Percentiles rank a stretch among this genome's conserved stretches.
Conservation (phyloP, 2,113 vertebrate genomes). For the Emberiza fucata region DNA sequence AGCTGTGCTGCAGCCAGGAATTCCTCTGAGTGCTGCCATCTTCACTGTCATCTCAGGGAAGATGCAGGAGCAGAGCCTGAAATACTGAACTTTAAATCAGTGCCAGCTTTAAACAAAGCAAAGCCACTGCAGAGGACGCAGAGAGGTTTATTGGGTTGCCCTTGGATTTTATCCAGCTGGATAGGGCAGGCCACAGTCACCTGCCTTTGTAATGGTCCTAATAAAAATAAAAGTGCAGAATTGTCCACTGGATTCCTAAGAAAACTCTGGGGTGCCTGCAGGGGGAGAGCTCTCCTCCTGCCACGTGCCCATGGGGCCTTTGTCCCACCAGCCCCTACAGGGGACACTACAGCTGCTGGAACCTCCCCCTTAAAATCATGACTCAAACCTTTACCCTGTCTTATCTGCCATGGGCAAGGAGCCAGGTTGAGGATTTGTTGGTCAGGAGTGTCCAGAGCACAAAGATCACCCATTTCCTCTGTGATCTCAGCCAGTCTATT, state of each 20-base stretch:
- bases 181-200: background rate
- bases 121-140: background rate
- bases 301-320: accelerated
- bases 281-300: background rate
- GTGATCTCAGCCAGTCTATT: background rate
- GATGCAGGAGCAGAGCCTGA: background rate
- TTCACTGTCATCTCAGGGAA: background rate
- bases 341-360: background rate
- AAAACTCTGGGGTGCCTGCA: background rate
- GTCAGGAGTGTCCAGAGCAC: background rate
- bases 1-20: background rate
- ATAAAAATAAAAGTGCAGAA: background rate
- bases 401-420: background rate
- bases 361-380: background rate
- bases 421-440: background rate
- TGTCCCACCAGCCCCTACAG: background rate
- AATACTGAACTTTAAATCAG: background rate
- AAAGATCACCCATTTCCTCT: slow-evolving; percentile 19
- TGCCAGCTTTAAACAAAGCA: background rate
- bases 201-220: background rate
- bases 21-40: background rate
- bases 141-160: background rate
- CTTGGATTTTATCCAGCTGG: background rate
- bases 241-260: background rate
- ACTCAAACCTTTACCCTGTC: background rate